phyloP scores from a whole-genome alignment of 2,797 vertebrate genomes.

The Percopsis omiscomaycus region DNA sequence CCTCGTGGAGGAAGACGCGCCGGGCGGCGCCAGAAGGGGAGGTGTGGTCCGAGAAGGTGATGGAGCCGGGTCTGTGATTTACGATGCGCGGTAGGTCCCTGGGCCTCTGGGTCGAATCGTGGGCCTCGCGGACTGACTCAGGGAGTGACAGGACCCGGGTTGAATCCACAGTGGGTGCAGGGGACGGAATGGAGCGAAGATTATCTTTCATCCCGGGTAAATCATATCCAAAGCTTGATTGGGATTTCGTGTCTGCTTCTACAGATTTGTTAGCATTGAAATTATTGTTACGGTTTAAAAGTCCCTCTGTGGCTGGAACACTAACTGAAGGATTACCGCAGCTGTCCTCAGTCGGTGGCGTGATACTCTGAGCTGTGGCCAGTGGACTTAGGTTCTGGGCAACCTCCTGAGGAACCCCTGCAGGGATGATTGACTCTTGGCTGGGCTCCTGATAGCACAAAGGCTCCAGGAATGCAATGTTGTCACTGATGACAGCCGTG shows the following conservation, averaged over 20 bases:
- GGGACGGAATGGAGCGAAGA: background rate
- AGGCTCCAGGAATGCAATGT: background rate
- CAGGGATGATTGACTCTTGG: slow-evolving; percentile 4
- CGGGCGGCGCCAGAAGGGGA: slow-evolving; percentile 16
- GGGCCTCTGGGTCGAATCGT: background rate
- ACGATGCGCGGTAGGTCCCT: slow-evolving; percentile 70
- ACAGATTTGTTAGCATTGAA: background rate
- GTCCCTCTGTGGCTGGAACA: slow-evolving; percentile 16
- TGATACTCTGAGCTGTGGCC: slow-evolving; percentile 12
- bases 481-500: slow-evolving; percentile 5
- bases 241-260: background rate
- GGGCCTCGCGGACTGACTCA: background rate
- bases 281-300: slow-evolving; percentile 12
- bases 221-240: slow-evolving; percentile 6
- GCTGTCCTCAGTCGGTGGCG: slow-evolving; percentile 8
- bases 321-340: background rate
- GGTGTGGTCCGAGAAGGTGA: slow-evolving; percentile 76
- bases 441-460: slow-evolving; percentile 17
- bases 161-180: slow-evolving; percentile 14
- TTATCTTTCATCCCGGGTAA: slow-evolving; percentile 12
- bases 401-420: slow-evolving; percentile 3
- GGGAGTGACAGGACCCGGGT: slow-evolving; percentile 9
- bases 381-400: background rate
- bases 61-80: slow-evolving; percentile 77
- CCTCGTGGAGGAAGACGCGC: slow-evolving; percentile 46